Evolutionary conservation across 2,797 vertebrate species (phyloP).

Genomic region (Mastacembelus armatus): DNA sequence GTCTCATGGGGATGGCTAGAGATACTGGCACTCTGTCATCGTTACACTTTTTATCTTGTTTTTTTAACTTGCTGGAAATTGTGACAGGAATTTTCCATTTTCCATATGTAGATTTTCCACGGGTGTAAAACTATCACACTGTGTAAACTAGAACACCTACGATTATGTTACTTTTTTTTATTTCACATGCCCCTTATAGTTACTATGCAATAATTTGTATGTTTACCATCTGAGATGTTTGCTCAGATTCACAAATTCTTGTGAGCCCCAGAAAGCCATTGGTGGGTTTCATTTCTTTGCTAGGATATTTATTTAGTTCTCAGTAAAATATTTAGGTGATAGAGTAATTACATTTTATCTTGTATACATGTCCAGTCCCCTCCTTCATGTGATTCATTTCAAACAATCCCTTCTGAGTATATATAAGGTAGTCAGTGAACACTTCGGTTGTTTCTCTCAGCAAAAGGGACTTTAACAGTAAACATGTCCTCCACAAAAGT

Average conservation of each 20-base stretch:
- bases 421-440: conserved; percentile 80
- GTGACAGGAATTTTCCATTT: conserved; percentile 60
- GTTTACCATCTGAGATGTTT: conserved; percentile 54
- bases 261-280: conserved; percentile 58
- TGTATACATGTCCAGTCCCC: conserved; percentile 79
- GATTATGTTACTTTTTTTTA: conserved; percentile 26
- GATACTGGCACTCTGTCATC: conserved; percentile 33
- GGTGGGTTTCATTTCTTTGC: conserved; percentile 74
- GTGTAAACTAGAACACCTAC: conserved; percentile 6
- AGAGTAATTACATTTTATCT: conserved; percentile 82
- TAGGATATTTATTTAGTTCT: conserved; percentile 80
- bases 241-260: conserved; percentile 62
- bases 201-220: conserved; percentile 53
- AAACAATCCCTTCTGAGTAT: conserved; percentile 77
- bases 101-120: conserved; percentile 36
- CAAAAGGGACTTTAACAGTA: conserved; percentile 71
- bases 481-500: conserved; percentile 68
- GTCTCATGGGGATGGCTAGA: conserved; percentile 47
- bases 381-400: conserved; percentile 82
- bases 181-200: conserved; percentile 24
- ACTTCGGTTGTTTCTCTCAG: conserved; percentile 72
- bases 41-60: conserved; percentile 60
- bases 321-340: conserved; percentile 82
- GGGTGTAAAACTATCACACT: conserved; percentile 31
- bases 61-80: conserved; percentile 56